Percentiles rank a stretch among this genome's conserved stretches.
Conservation (phyloP, 1,140 invertebrate genomes). For the Panulirus ornatus region DNA sequence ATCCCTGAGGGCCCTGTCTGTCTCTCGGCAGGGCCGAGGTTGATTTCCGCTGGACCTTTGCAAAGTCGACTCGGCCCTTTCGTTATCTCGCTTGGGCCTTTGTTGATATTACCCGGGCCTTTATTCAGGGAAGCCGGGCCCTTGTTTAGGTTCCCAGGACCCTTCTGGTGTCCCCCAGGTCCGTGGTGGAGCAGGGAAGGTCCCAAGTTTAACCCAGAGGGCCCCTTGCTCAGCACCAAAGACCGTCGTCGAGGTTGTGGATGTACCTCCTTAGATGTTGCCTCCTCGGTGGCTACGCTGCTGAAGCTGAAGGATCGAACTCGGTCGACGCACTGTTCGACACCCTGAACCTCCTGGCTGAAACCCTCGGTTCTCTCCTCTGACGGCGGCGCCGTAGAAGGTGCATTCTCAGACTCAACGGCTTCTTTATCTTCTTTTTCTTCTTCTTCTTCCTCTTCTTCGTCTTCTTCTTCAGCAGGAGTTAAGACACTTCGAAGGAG, state of each 20-base stretch:
- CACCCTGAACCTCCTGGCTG: neutral
- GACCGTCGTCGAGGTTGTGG: slow-evolving; percentile 30
- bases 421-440: neutral
- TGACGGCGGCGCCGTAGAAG: neutral
- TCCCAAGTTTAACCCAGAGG: slow-evolving; percentile 53
- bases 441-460: neutral
- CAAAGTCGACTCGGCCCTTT: slow-evolving; percentile 45
- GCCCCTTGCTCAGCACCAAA: slow-evolving; percentile 55
- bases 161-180: slow-evolving; percentile 50
- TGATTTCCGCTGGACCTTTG: slow-evolving; percentile 56
- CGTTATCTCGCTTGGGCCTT: slow-evolving; percentile 26
- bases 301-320: slow-evolving; percentile 51
- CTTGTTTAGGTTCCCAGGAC: slow-evolving; percentile 61
- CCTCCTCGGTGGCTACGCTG: slow-evolving; percentile 23
- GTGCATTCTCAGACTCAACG: neutral
- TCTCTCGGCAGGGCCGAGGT: slow-evolving; percentile 53
- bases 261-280: neutral
- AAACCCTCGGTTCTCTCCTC: neutral
- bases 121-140: slow-evolving; percentile 57
- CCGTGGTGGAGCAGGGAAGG: slow-evolving; percentile 52
- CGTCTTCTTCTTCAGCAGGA: slow-evolving; percentile 12
- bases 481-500: slow-evolving; percentile 36
- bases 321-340: slow-evolving; percentile 6
- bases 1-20: slow-evolving; percentile 45
- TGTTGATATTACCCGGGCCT: slow-evolving; percentile 45